Base-by-base conservation (phyloP, 2,113 vertebrate genomes). In the Bos javanicus region DNA sequence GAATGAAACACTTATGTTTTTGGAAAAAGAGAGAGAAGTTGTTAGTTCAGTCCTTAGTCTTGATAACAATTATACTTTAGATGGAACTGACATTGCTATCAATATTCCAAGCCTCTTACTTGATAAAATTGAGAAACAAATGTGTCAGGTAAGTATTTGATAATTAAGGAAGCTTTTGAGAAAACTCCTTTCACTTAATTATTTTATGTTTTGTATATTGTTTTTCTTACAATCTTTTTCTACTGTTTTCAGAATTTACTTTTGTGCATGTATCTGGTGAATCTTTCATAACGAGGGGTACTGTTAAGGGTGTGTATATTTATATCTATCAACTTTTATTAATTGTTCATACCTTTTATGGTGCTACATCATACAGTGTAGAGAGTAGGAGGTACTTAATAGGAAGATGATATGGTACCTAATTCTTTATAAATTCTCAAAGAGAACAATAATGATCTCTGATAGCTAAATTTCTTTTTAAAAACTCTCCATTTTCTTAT, bases 21-120 rank as follows among this genome's bases (percentile, higher is more conserved):
- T 99, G 97, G 98, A 99, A 98, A 98, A 99, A 36, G 99, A 99
- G 81, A 99, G 97, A 95, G 98, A 98, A 94, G 26, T 99, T 83
- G 98, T 99, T 95, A 99, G 98, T 96, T 99, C 99, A 84, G 98
- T 99, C 30, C 95, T 99, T 93, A 97, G 97, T 54, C 96, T 97
- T 25, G 98, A 80, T 80, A 98, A 98, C 50, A 98, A 98, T 1
- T 98, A 98, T 76, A 1, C 93, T 96, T 98, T 99, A 83, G 99
- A 99, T 94, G 99, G 99, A 92, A 98, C 96, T 3, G 90, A 98
- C 25, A 36, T 99, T 74, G 33, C 39, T 94, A 95, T 99, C 56
- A 98, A 88, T 25, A 94, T 99, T 97, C 99, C 99, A 95, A 39
- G 0, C 1, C 23, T 98, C 19, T 98, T 99, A 76, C 67, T 97